phyloP scores from a whole-genome alignment of 1,140 invertebrate species.

The Copidosoma floridanum region DNA sequence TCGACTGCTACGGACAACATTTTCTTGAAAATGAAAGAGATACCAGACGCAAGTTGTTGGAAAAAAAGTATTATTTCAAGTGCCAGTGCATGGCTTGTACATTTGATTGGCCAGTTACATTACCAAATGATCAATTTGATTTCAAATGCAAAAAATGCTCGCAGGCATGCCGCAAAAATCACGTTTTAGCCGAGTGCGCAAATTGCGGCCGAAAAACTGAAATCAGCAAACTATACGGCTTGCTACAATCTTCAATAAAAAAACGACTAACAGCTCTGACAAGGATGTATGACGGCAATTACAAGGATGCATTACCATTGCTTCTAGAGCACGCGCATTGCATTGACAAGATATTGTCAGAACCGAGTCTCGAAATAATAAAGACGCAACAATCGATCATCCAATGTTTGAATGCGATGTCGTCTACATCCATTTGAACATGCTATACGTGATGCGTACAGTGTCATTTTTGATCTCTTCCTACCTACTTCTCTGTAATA shows the following conservation, averaged over 20 bases:
- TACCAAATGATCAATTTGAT: conserved; percentile 27
- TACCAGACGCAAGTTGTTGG: conserved; percentile 51
- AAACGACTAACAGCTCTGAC: conserved; percentile 40
- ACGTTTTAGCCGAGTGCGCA: conserved; percentile 24
- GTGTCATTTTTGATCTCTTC: no score
- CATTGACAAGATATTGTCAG: conserved; percentile 39
- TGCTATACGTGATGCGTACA: no score
- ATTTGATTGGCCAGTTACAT: conserved; percentile 53
- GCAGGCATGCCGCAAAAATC: conserved; percentile 2
- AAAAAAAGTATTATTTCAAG: conserved; percentile 61
- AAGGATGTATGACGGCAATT: conserved; percentile 47
- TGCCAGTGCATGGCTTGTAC: conserved; percentile 61
- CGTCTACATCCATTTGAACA: conserved; percentile 28
- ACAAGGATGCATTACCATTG: conserved; percentile 42
- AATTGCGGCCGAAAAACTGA: conserved; percentile 37
- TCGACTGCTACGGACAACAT: conserved; percentile 64
- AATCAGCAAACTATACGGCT: conserved; percentile 31
- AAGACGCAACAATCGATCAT: conserved; percentile 54
- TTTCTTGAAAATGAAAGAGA: conserved; percentile 52
- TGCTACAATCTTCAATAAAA: conserved; percentile 40
- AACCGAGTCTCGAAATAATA: conserved; percentile 46
- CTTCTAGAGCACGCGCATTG: conserved; percentile 43
- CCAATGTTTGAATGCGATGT: conserved; percentile 50
- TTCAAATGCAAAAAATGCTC: conserved; percentile 38
- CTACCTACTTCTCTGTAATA: neutral